Conservation (phyloP, 2,888 invertebrate species). For the Xanthostigma xanthostigma region DNA sequence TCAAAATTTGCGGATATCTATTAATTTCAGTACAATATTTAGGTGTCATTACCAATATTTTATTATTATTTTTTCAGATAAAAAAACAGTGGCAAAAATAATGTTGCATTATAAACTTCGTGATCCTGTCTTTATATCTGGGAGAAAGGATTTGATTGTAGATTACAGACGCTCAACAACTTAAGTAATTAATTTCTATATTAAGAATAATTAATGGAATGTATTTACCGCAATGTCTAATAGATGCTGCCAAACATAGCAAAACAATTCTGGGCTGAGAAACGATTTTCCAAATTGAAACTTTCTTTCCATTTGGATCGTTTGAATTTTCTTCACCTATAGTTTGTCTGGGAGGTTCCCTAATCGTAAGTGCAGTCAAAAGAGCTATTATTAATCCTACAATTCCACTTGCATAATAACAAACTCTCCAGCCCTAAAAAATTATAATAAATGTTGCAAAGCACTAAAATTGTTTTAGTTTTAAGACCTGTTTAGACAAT, state of each 20-base stretch:
- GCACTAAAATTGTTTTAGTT: background rate
- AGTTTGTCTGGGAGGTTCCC: slow-evolving; percentile 59
- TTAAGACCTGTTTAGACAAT: background rate
- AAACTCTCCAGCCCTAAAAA: slow-evolving; percentile 62
- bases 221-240: slow-evolving; percentile 63
- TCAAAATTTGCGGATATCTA: no score
- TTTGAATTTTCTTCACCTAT: slow-evolving; percentile 44
- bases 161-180: no score
- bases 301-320: slow-evolving; percentile 22
- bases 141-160: no score
- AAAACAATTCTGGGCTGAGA: slow-evolving; percentile 63
- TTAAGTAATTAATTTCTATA: no score
- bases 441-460: background rate
- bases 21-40: no score
- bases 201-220: background rate
- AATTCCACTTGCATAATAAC: slow-evolving; percentile 67
- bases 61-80: no score
- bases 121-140: no score
- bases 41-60: no score
- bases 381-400: slow-evolving; percentile 55
- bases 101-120: no score
- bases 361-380: slow-evolving; percentile 57
- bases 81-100: no score
- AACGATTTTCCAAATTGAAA: slow-evolving; percentile 61
- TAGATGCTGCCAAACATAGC: slow-evolving; percentile 72